Percentiles rank a stretch among this genome's conserved stretches.
Conservation (phyloP, 2,888 invertebrate genomes). For the Dryadula phaetusa region DNA sequence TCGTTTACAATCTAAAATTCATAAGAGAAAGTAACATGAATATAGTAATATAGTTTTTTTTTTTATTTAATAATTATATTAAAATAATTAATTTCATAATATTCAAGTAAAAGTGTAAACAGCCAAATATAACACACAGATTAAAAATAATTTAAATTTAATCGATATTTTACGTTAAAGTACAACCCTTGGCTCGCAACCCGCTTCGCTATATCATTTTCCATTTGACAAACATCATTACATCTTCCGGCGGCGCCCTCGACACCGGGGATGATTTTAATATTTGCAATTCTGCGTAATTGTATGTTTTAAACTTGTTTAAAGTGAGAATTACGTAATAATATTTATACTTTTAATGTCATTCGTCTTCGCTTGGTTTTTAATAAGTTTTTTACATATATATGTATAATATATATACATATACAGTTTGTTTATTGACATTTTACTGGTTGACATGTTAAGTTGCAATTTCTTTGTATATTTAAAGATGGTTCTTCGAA, state of each 20-base stretch:
- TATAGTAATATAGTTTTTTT: too few relatives aligned
- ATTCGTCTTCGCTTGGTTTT: too few relatives aligned
- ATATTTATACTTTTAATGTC: background rate
- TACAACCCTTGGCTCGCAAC: constrained; percentile 55
- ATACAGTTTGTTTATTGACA: too few relatives aligned
- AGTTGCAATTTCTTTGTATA: too few relatives aligned
- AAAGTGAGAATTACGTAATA: background rate
- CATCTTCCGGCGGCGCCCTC: constrained; percentile 76
- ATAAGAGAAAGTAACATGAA: too few relatives aligned
- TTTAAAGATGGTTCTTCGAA: too few relatives aligned
- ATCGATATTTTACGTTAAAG: background rate
- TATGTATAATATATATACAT: too few relatives aligned
- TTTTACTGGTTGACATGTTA: too few relatives aligned
- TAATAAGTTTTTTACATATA: too few relatives aligned
- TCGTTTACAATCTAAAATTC: too few relatives aligned
- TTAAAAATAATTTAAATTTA: background rate
- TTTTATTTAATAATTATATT: too few relatives aligned
- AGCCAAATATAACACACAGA: background rate
- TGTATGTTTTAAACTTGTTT: constrained; percentile 22
- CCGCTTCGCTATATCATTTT: constrained; percentile 83
- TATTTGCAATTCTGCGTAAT: constrained; percentile 22
- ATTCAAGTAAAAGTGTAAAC: background rate
- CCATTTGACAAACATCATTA: constrained; percentile 85
- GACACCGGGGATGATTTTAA: constrained; percentile 36
- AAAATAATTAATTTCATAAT: too few relatives aligned